Percentiles rank a stretch among this genome's conserved stretches.
These are phyloP conservation scores for Choloepus hoffmanni DNA, from an alignment of 2,113 vertebrate genomes.

Conservation along the genomic window DNA sequence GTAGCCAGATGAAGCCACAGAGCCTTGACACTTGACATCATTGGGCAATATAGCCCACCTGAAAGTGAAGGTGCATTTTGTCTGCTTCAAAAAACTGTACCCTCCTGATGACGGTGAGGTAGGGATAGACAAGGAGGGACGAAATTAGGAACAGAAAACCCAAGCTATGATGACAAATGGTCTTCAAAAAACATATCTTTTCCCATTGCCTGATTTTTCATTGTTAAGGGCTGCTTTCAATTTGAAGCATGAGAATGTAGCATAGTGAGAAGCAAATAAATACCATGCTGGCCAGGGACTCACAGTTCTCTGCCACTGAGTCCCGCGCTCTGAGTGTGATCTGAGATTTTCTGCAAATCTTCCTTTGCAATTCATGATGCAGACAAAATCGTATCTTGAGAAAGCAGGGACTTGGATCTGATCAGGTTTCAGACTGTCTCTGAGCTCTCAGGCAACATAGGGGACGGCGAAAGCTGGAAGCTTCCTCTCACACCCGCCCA, in stretches of 20 bases:
- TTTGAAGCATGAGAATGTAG: background rate
- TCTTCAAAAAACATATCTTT: background rate
- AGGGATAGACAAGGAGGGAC: background rate
- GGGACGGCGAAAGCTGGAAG: background rate
- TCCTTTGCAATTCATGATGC: background rate
- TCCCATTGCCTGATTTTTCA: constrained; percentile 52
- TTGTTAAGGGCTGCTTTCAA: constrained; percentile 33
- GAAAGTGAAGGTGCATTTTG: background rate
- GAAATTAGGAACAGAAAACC: background rate
- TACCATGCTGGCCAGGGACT: background rate
- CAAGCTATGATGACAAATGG: background rate
- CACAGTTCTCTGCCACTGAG: rapidly evolving
- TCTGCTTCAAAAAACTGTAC: background rate
- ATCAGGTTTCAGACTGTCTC: background rate
- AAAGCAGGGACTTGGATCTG: background rate
- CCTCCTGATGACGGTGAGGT: background rate
- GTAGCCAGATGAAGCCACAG: constrained; percentile 25
- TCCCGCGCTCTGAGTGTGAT: background rate
- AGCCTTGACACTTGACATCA: background rate
- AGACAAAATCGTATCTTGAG: background rate
- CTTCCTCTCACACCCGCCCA: background rate
- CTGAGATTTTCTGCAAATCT: background rate
- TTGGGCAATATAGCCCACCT: background rate
- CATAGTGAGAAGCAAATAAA: background rate
- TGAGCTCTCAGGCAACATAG: background rate